phyloP scores from a whole-genome alignment of 30 jellyfish, hydroid and myxozoan genomes.

The Aurelia aurita complex sp. Pacific region DNA sequence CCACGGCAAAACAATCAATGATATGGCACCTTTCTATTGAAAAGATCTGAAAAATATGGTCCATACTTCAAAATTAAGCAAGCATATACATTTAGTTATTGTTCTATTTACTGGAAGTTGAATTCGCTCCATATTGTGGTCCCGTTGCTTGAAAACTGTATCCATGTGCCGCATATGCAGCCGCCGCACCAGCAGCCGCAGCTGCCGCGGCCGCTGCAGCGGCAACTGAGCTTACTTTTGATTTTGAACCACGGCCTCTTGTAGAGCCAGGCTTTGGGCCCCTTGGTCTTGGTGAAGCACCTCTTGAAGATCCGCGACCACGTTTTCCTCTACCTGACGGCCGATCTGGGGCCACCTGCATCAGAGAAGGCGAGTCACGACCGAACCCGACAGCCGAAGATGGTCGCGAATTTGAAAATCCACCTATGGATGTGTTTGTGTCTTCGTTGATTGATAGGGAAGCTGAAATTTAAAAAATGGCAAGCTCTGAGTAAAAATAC shows the following conservation, averaged over 20 bases:
- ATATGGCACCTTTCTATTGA: not conserved
- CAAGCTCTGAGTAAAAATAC: no score
- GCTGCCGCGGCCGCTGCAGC: slow-evolving; percentile 99
- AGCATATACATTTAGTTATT: not conserved
- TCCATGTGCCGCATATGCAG: slow-evolving; percentile 98
- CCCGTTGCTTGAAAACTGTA: slow-evolving; percentile 88
- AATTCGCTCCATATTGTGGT: slow-evolving; percentile 48
- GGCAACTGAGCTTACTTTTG: slow-evolving; percentile 81
- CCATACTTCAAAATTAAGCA: not conserved
- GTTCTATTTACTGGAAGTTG: slow-evolving; percentile 49
- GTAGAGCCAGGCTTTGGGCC: slow-evolving; percentile 66
- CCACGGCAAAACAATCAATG: not conserved
- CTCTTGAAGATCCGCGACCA: slow-evolving; percentile 90
- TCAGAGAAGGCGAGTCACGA: slow-evolving; percentile 47
- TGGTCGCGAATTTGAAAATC: slow-evolving; percentile 61
- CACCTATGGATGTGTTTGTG: slow-evolving; percentile 40
- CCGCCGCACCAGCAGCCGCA: slow-evolving; percentile 98
- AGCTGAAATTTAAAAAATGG: slow-evolving; percentile 11
- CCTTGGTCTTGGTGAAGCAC: slow-evolving; percentile 62
- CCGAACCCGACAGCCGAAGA: slow-evolving; percentile 71
- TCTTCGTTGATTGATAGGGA: slow-evolving; percentile 63
- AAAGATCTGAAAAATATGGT: not conserved
- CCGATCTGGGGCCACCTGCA: slow-evolving; percentile 1
- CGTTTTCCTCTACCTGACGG: slow-evolving; percentile 74
- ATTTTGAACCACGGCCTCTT: slow-evolving; percentile 86